Base-by-base conservation (phyloP, 2,888 invertebrate genomes). In the Drosophila lacicola region DNA sequence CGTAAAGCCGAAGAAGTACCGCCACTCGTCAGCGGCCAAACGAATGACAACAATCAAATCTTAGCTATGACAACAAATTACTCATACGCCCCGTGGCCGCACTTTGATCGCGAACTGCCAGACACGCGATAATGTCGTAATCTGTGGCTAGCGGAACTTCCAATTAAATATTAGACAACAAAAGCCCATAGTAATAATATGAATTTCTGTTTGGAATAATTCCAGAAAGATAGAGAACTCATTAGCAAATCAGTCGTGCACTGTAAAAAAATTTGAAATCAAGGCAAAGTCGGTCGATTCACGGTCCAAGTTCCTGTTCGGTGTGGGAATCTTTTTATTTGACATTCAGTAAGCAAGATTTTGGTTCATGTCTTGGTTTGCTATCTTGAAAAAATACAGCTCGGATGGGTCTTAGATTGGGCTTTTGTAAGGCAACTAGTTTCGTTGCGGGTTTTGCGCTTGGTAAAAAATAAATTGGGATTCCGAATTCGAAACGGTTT, bases 41-140 rank as follows among this genome's bases (percentile, higher is more conserved):
- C 29, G 33, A 68, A 13, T 68, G 39, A 46, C 36, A 73, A 56
- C 17, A 39, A 53, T 29, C 53, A 41, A 33, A 11, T 34, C 34
- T 17, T 11, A 36, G 39, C 8, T 34, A 51, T 33, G 60, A 57
- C 41, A 42, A 36, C 25, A 60, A 9, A 70, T 87, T 87, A 85
- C 79, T 85, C 87, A 85, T 78, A 74, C 82, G 82, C 34, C 63
- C n/a, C 13, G 55, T 44, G 9, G 19, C 1, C 14, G 74, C 39
- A 86, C 85, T 79, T 82, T 82, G 78, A 39, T 19, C 37, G 19
- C 41, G 42, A 75, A 64, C 75, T 63, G 42, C 21, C 33, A 68
- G 67, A 66, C 76, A 33, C n/a, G 11, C 37, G 11, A 47, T 39
- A 17, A 46, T 34, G 47, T 37, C 19, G 56, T 41, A 63, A 70